Conservation (phyloP, 2,797 vertebrate genomes). For the Potorous gilbertii region DNA sequence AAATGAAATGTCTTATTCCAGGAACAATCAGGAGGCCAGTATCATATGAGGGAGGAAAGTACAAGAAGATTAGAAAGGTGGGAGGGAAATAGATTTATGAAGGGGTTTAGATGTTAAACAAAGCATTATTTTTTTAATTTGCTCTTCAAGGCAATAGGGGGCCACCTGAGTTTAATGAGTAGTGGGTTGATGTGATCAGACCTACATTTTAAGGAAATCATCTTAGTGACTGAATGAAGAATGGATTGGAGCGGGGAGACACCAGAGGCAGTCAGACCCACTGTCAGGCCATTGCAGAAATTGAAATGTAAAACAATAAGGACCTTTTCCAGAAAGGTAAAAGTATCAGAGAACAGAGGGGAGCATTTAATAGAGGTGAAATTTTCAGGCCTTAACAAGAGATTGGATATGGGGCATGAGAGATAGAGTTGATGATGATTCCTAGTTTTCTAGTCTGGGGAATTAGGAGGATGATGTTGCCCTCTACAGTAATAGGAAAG, state of each 20-base stretch:
- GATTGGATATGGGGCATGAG: neutral
- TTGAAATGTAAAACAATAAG: neutral
- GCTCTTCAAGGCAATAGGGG: neutral
- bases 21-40: neutral
- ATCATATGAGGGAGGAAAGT: neutral
- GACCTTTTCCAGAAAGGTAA: neutral
- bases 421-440: neutral
- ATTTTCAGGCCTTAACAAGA: neutral
- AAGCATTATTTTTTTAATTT: neutral
- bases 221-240: neutral
- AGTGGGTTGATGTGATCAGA: neutral
- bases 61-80: neutral
- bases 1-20: neutral
- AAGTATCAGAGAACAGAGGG: neutral
- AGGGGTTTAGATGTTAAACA: neutral
- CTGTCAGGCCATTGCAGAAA: neutral
- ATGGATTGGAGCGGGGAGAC: neutral
- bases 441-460: neutral
- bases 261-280: neutral
- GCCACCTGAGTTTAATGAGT: neutral
- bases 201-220: neutral
- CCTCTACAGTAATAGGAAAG: neutral
- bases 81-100: neutral
- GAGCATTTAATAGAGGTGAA: neutral
- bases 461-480: neutral